Conservation (phyloP, 2,113 vertebrate genomes). For the Dicaeum eximium region DNA sequence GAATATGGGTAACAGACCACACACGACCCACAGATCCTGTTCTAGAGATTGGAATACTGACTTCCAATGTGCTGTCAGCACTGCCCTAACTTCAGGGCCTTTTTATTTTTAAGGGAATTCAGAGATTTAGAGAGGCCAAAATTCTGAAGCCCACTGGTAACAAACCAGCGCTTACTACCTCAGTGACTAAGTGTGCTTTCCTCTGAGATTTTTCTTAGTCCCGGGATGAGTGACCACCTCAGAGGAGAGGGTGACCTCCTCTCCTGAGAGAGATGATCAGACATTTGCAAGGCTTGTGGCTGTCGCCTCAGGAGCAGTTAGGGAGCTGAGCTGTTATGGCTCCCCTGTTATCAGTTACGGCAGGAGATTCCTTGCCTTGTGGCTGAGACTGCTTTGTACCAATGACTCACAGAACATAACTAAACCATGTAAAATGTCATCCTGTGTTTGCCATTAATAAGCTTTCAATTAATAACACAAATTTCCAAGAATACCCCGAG, state of each 20-base stretch:
- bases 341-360: conserved; percentile 17
- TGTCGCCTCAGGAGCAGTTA: background rate
- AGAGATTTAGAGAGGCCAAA: background rate
- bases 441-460: conserved; percentile 85
- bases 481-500: conserved; percentile 72
- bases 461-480: conserved; percentile 83
- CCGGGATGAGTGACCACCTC: background rate
- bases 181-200: background rate
- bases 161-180: background rate
- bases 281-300: background rate
- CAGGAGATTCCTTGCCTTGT: conserved; percentile 49
- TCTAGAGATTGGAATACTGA: background rate
- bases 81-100: background rate
- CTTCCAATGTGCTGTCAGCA: background rate
- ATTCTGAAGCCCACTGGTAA: background rate
- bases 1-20: background rate
- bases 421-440: conserved; percentile 90
- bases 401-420: conserved; percentile 85
- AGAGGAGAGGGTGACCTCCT: background rate
- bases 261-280: background rate
- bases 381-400: conserved; percentile 61
- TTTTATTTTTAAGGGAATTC: background rate
- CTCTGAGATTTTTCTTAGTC: background rate
- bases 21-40: background rate
- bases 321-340: conserved; percentile 20